Evolutionary conservation across 1,140 invertebrate genomes (phyloP), one percentile per base, ranked within the genome.

Genomic region (Aphelinus atriplicis): DNA sequence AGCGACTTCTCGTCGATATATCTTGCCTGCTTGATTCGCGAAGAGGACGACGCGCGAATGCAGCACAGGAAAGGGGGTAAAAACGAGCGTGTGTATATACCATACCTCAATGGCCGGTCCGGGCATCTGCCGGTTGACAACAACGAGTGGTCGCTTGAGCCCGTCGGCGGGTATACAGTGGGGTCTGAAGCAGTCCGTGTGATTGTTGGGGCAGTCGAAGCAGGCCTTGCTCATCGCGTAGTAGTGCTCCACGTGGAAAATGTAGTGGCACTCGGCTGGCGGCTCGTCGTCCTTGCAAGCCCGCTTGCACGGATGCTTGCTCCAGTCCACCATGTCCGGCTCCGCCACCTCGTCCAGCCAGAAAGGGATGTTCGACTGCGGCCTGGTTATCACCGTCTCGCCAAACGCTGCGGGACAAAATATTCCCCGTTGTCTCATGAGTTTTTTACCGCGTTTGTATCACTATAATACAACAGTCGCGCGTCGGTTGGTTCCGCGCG

Each of bases 131-230:
- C 95, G 91, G 87, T 97, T 97, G 3, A 96, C 91, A 0, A 94
- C 92, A 2, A 93, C 90, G 26, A 97, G 85, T 1, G 92, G 87
- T 77, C 95, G 89, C 46, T 90, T 89, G 4, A 93, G 87, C 0
- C 96, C 96, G 84, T 97, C 95, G 3, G 91, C 94, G 3, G 94
- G 88, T 67, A 97, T 90, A 81, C 96, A 98, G 80, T 97, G 93
- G 1, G 90, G 90, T 55, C 93, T 87, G 58, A 88, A 89, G 81
- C 96, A 98, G 82, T 97, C 95, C 0, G 91, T 91, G 0, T 86
- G 78, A 80, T 95, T 94, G 51, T 85, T 89, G 0, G 95, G 95
- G 83, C 96, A 98, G 79, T 94, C 87, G 80, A 91, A 95, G 81
- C 96, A 98, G 1, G 96, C 95, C 84, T 96, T 96, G 81, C 93